phyloP scores from a whole-genome alignment of 2,113 vertebrate genomes.

The Narcine bancroftii region DNA sequence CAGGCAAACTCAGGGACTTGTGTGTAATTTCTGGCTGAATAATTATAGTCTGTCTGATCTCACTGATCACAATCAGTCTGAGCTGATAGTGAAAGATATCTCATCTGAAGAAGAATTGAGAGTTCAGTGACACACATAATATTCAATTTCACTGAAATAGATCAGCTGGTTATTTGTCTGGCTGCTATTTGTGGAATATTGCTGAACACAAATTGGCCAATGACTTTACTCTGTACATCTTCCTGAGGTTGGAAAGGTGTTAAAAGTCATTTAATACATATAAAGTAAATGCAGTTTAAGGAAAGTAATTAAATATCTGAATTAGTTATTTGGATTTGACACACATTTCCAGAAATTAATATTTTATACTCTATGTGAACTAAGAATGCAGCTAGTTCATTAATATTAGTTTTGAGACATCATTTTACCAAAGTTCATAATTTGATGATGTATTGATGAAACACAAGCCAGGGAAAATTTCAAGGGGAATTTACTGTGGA shows the following conservation, averaged over 20 bases:
- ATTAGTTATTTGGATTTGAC: neutral
- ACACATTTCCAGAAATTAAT: neutral
- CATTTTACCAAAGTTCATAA: too few species aligned
- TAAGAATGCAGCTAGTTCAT: neutral
- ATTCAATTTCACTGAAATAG: too few species aligned
- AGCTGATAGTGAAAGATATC: neutral
- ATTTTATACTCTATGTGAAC: neutral
- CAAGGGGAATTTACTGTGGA: too few species aligned
- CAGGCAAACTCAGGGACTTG: neutral
- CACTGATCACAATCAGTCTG: neutral
- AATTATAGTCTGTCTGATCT: neutral
- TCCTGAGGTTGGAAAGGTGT: neutral
- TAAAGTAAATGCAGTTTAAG: neutral
- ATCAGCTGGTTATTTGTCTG: too few species aligned
- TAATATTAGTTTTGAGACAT: too few species aligned
- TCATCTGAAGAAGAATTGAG: neutral
- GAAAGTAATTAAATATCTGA: neutral
- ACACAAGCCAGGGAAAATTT: too few species aligned
- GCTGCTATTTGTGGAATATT: too few species aligned
- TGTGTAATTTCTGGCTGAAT: neutral
- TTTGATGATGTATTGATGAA: neutral
- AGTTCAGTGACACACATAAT: too few species aligned
- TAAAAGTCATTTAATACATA: neutral
- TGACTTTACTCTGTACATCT: too few species aligned
- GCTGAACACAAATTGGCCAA: too few species aligned